Evolutionary conservation across 2,888 invertebrate species (phyloP).

Genomic region (Caenorhabditis angaria): DNA sequence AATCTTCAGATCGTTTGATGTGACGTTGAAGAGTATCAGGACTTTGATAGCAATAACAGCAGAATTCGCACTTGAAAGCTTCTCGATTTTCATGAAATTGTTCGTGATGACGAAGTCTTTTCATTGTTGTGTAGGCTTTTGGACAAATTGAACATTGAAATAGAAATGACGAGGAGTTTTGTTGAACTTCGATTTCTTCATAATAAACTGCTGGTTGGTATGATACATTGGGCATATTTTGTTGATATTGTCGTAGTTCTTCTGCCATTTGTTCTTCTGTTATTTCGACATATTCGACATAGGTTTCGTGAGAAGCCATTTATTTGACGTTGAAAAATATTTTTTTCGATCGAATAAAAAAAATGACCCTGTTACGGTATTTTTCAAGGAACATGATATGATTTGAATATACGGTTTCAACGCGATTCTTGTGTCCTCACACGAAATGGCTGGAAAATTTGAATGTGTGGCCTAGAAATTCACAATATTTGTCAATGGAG

Average conservation of each 20-base stretch:
- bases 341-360: no score
- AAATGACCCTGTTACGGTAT: no score
- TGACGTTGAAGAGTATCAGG: conserved; percentile 35
- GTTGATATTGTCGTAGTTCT: neutral
- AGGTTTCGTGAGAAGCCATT: no score
- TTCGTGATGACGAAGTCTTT: conserved; percentile 31
- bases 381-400: no score
- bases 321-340: no score
- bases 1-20: conserved; percentile 10
- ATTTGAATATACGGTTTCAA: no score
- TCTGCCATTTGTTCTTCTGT: neutral
- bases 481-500: neutral
- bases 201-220: no score
- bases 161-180: neutral
- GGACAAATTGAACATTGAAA: conserved; percentile 20
- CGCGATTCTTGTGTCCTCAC: no score
- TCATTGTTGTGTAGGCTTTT: conserved; percentile 29
- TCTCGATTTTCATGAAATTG: conserved; percentile 26
- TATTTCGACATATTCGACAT: neutral
- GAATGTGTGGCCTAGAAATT: no score
- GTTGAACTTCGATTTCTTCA: neutral
- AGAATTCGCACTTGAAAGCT: conserved; percentile 31
- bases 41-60: conserved; percentile 39
- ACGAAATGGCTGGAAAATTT: neutral
- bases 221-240: no score